Percentiles rank a stretch among this genome's conserved stretches.
Evolutionary conservation across 2,797 vertebrate species (phyloP).

Genomic region (Clamator glandarius): DNA sequence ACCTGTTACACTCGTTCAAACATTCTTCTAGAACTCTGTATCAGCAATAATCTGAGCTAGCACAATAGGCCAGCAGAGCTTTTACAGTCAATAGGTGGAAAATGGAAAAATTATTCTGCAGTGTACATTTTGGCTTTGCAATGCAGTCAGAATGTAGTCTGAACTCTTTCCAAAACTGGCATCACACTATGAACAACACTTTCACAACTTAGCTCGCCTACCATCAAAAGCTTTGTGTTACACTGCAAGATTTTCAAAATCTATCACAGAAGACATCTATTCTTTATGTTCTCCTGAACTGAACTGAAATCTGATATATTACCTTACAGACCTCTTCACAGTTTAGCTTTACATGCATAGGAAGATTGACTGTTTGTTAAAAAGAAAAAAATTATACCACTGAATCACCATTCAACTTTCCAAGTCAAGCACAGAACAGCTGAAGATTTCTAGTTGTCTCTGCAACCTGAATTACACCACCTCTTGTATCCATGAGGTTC

Average conservation of each 20-base stretch:
- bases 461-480: neutral
- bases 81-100: neutral
- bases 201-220: neutral
- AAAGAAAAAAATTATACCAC: neutral
- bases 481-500: neutral
- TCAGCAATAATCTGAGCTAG: neutral
- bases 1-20: neutral
- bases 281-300: neutral
- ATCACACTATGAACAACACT: neutral
- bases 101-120: neutral
- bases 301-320: neutral
- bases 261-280: neutral
- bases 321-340: neutral
- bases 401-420: neutral
- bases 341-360: neutral
- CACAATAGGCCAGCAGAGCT: neutral
- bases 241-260: neutral
- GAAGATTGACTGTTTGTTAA: neutral
- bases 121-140: neutral
- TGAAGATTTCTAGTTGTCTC: neutral
- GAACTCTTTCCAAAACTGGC: neutral
- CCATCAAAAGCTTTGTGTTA: neutral
- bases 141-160: neutral
- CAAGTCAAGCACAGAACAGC: neutral
- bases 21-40: neutral